phyloP scores from a whole-genome alignment of 2,113 vertebrate species.

The Ifrita kowaldi region DNA sequence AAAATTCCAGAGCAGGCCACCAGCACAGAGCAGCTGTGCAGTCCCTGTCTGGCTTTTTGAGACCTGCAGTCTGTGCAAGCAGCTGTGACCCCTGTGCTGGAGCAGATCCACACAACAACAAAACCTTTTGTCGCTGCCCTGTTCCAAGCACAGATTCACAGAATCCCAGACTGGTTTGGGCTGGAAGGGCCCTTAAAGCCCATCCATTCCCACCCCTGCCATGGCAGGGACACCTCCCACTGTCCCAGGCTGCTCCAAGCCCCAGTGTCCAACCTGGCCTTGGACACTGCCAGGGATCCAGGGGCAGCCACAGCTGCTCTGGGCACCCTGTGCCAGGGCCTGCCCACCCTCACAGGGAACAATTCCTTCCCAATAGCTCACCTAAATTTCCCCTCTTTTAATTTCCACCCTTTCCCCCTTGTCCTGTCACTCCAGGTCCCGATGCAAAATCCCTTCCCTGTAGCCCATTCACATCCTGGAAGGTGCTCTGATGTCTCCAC shows the following conservation, averaged over 20 bases:
- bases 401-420: too few relatives aligned
- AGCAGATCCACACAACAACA: background rate
- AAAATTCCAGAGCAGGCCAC: background rate
- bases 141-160: background rate
- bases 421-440: background rate
- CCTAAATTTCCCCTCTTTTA: too few relatives aligned
- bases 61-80: background rate
- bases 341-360: accelerated
- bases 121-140: background rate
- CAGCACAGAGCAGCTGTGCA: background rate
- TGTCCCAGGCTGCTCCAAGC: background rate
- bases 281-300: background rate
- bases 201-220: background rate
- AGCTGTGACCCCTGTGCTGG: background rate
- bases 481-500: background rate
- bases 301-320: background rate
- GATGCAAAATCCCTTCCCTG: accelerated
- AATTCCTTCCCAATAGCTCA: background rate
- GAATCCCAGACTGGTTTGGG: background rate
- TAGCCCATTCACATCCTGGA: accelerated
- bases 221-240: background rate
- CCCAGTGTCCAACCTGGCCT: background rate
- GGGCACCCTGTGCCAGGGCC: background rate
- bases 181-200: background rate
- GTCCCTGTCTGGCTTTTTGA: background rate